Conservation (phyloP, 2,888 invertebrate genomes). For the Anthophora plumipes region DNA sequence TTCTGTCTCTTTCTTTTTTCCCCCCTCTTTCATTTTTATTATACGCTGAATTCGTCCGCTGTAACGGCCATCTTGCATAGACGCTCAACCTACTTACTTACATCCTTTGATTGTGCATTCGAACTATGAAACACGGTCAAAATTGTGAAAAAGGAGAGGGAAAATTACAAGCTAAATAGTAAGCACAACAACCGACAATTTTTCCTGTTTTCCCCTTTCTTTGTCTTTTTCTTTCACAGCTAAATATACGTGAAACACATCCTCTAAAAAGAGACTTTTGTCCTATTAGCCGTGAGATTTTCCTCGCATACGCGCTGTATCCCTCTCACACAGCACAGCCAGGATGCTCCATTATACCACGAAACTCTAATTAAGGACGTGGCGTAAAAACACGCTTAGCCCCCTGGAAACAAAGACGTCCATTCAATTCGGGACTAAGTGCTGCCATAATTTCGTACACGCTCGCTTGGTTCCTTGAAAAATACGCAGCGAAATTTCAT, state of each 20-base stretch:
- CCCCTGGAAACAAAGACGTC: conserved; percentile 13
- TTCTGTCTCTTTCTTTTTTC: no score
- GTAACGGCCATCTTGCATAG: background rate
- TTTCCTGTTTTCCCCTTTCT: no score
- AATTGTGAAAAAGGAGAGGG: background rate
- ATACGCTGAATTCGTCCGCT: background rate
- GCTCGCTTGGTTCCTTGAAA: background rate
- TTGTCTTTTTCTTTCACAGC: background rate
- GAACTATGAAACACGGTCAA: background rate
- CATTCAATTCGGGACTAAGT: conserved; percentile 28
- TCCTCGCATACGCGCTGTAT: background rate
- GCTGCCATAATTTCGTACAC: conserved; percentile 31
- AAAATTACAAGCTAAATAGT: no score
- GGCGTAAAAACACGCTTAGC: conserved; percentile 6
- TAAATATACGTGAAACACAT: background rate
- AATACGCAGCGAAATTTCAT: conserved; percentile 35
- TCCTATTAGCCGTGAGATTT: background rate
- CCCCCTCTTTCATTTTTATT: background rate
- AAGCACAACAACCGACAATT: no score
- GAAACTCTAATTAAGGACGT: conserved; percentile 32
- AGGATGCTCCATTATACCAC: background rate
- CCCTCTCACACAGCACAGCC: background rate
- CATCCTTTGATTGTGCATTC: background rate
- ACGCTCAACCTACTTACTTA: background rate
- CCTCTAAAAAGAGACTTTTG: background rate